Conservation (phyloP, 1,140 invertebrate species). For the Meloidogyne exigua region DNA sequence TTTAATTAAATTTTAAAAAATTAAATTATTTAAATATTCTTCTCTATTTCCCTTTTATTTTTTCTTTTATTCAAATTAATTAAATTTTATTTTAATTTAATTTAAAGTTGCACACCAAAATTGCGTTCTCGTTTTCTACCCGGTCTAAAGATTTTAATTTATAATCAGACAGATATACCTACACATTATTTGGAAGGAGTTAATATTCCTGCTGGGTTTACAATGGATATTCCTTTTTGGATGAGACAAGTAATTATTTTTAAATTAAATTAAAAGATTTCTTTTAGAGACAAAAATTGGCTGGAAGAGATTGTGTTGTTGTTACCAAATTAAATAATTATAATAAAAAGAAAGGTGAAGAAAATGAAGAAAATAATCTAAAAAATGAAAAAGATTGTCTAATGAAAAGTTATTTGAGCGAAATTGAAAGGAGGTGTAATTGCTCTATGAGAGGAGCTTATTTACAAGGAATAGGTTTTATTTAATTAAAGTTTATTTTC, state of each 20-base stretch:
- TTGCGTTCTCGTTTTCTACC: conserved; percentile 53
- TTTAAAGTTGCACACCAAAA: conserved; percentile 47
- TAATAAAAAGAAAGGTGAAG: neutral
- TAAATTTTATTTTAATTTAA: too few species aligned
- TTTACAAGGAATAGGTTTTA: neutral
- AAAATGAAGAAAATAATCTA: neutral
- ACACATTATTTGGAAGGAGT: conserved; percentile 56
- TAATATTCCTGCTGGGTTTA: conserved; percentile 60
- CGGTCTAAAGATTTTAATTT: conserved; percentile 60
- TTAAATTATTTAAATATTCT: too few species aligned
- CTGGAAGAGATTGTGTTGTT: conserved; percentile 58
- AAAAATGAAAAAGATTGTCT: conserved; percentile 36
- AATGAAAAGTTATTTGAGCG: conserved; percentile 53
- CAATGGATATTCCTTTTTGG: conserved; percentile 63
- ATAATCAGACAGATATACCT: conserved; percentile 62
- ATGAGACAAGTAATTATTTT: conserved; percentile 53
- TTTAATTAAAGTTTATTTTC: neutral
- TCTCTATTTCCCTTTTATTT: too few species aligned
- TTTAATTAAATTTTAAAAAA: neutral
- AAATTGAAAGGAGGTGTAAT: conserved; percentile 53
- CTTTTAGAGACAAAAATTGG: conserved; percentile 57
- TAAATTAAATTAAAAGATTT: conserved; percentile 7
- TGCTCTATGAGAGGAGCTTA: conserved; percentile 57
- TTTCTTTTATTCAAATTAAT: too few species aligned
- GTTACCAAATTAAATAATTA: neutral